Conservation (phyloP, 1,140 invertebrate genomes). For the Stratiolaelaps scimitus region DNA sequence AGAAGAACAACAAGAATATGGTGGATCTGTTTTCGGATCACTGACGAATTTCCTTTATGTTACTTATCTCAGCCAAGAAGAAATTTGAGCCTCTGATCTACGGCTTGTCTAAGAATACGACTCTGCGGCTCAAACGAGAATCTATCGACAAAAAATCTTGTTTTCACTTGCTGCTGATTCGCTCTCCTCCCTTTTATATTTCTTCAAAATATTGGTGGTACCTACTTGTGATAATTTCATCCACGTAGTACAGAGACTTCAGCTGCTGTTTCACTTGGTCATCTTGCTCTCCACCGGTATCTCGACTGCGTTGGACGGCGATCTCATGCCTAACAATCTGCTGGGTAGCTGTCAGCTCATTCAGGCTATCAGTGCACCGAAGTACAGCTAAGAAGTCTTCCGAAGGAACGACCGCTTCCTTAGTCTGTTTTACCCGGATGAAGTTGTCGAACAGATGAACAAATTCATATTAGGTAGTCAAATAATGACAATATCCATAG, state of each 20-base stretch:
- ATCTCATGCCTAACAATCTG: conserved; percentile 66
- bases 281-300: conserved; percentile 69
- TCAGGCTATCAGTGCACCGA: conserved; percentile 58
- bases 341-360: conserved; percentile 64
- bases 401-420: conserved; percentile 57
- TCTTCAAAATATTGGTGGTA: conserved; percentile 49
- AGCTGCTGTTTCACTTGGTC: conserved; percentile 69
- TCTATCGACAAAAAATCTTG: too few species aligned
- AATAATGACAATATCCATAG: too few species aligned
- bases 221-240: conserved; percentile 56
- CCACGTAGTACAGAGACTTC: conserved; percentile 69
- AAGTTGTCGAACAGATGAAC: conserved; percentile 18
- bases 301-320: conserved; percentile 58
- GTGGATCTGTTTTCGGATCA: neutral
- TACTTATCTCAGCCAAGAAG: too few species aligned
- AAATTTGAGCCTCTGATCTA: too few species aligned
- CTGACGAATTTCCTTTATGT: neutral
- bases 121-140: too few species aligned
- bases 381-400: conserved; percentile 70
- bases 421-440: conserved; percentile 50
- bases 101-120: too few species aligned
- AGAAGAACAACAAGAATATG: too few species aligned
- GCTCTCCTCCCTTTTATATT: too few species aligned
- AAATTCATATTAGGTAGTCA: too few species aligned
- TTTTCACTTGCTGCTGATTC: too few species aligned